These are phyloP conservation scores for Chrysaora quinquecirrha DNA, from an alignment of 30 jellyfish, hydroid and myxozoan species.

Conservation along the genomic window DNA sequence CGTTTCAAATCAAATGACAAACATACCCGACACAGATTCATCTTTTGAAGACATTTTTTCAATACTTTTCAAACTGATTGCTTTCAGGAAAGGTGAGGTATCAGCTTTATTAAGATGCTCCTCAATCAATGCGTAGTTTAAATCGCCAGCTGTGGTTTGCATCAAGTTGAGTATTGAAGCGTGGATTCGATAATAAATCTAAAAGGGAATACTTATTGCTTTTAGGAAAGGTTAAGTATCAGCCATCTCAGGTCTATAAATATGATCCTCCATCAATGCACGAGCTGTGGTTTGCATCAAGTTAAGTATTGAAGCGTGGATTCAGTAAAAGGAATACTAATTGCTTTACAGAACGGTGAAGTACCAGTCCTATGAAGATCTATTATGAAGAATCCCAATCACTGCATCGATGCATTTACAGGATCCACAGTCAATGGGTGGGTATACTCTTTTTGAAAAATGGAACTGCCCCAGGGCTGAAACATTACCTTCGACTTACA, in stretches of 20 bases:
- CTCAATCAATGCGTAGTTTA: constrained; percentile 69
- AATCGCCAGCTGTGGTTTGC: constrained; percentile 21
- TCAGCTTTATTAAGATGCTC: constrained; percentile 59
- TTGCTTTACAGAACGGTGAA: constrained; percentile 28
- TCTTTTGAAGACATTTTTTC: constrained; percentile 28
- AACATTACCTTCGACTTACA: no score
- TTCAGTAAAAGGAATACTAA: constrained; percentile 44
- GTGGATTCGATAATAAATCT: constrained; percentile 87
- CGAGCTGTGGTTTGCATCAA: constrained; percentile 36
- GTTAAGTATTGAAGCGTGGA: constrained; percentile 82
- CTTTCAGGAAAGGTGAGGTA: constrained; percentile 27
- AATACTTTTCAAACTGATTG: constrained; percentile 3
- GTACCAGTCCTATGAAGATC: constrained; percentile 45
- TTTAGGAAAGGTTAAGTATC: constrained; percentile 38
- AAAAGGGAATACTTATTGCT: constrained; percentile 1
- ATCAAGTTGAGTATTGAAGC: constrained; percentile 74
- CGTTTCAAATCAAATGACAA: no score
- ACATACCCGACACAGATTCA: constrained; percentile 10
- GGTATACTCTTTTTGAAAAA: no score
- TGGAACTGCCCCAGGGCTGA: no score
- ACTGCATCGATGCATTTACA: no score
- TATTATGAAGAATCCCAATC: constrained; percentile 54
- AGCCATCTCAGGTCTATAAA: constrained; percentile 53
- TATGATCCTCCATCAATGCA: constrained; percentile 59
- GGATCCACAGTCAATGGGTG: no score